Base-by-base conservation (phyloP, 1,140 invertebrate species). In the Dolichoris vasculosae region DNA sequence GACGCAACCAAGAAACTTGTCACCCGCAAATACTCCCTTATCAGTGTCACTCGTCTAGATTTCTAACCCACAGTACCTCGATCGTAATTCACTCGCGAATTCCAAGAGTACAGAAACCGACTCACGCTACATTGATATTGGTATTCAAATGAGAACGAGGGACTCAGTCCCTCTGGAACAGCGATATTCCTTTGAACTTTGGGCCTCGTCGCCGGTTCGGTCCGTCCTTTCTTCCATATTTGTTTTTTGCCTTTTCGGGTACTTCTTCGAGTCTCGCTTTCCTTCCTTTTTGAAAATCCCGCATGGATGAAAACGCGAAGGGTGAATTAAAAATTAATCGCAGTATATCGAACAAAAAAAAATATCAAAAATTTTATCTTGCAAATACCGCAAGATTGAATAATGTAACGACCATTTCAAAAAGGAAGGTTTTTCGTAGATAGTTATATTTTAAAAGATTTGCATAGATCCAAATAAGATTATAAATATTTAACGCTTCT, bases 81-180 rank as follows among this genome's bases (percentile, higher is more conserved):
- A 51, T 6, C 7, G 51, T 43, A 69, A 71, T 40, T 46, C 67
- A n/a, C 43, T 38, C 80, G 67, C 67, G 40, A 15, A 55, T 69
- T 48, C 20, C 43, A n/a, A 59, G 55, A 67, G 55, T 43, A 64
- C 3, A 69, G 59, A 82, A 55, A 73, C 38, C 40, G 48, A 73
- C 80, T 67, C 77, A 67, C 48, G 59, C 38, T 80, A 63, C 55
- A 51, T 76, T 82, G 48, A 40, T 85, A 85, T 85, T 85, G 84
- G 78, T 85, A 85, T 85, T 85, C 78, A 82, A 82, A 85, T 85
- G 78, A 81, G 51, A 82, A 80, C 59, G 64, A 80, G n/a, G n/a
- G 51, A 82, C 71, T 80, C n/a, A 46, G 40, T 35, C 78, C 78
- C 59, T 15, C 32, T 46, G 51, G 0, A 8, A 20, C 23, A 1